phyloP scores from a whole-genome alignment of 2,888 invertebrate species.

The Nephrocerus scutellatus region DNA sequence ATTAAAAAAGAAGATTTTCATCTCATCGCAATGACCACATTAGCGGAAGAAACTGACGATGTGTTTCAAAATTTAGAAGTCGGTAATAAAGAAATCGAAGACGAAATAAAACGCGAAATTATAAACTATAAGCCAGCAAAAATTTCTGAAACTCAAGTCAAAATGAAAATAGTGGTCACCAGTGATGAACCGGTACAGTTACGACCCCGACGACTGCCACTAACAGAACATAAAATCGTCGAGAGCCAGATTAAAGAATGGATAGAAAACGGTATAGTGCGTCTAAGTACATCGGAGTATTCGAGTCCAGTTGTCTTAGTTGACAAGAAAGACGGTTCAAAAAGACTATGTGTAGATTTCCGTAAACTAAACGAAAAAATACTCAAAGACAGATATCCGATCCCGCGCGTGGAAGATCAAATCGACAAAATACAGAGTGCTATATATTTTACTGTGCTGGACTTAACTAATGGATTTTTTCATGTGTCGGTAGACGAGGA shows the following conservation, averaged over 20 bases:
- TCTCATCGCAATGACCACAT: not conserved
- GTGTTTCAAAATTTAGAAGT: not conserved
- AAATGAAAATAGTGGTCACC: slow-evolving; percentile 3
- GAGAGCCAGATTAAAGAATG: slow-evolving; percentile 2
- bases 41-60: not conserved
- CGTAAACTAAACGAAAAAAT: slow-evolving; percentile 6
- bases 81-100: not conserved
- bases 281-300: slow-evolving; percentile 4
- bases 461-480: slow-evolving; percentile 6
- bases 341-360: slow-evolving; percentile 8
- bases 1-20: not conserved
- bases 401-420: slow-evolving; percentile 7
- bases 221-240: slow-evolving; percentile 1
- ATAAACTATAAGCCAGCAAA: not conserved
- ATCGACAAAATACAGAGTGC: slow-evolving; percentile 3
- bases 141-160: slow-evolving; percentile 2
- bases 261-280: slow-evolving; percentile 7
- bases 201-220: not conserved
- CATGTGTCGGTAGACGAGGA: not conserved
- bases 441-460: slow-evolving; percentile 3
- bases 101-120: not conserved
- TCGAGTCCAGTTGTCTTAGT: slow-evolving; percentile 7
- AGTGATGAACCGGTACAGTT: slow-evolving; percentile 4
- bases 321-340: slow-evolving; percentile 5
- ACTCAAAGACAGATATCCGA: slow-evolving; percentile 6